A percentile compares a stretch with the other conserved stretches of the same genome.
These are phyloP conservation scores for Zapornia atra DNA, from an alignment of 2,113 vertebrate species.

Conservation along the genomic window DNA sequence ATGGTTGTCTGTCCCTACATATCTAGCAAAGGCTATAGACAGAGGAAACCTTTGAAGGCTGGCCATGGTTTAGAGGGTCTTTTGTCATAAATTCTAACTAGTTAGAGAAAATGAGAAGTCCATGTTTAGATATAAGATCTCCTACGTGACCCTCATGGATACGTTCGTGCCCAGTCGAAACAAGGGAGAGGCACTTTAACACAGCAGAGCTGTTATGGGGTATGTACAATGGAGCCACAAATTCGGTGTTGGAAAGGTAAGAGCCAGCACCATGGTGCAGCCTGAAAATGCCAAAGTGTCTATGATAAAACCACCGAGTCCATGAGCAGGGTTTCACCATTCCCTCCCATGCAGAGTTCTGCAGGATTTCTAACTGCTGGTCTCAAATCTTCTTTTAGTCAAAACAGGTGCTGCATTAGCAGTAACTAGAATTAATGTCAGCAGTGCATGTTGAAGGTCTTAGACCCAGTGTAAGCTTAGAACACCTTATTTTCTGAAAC, in stretches of 20 bases:
- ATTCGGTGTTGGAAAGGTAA: neutral
- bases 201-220: fast-evolving
- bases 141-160: neutral
- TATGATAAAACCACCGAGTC: neutral
- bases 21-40: neutral
- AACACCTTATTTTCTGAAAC: neutral
- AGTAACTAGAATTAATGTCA: neutral
- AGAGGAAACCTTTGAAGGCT: neutral
- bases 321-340: neutral
- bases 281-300: neutral
- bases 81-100: neutral
- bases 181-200: neutral
- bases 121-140: neutral
- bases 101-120: neutral
- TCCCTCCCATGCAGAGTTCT: neutral
- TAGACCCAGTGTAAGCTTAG: neutral
- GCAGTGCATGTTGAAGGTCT: neutral
- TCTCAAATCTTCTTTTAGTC: neutral
- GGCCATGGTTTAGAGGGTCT: neutral
- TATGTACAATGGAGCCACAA: neutral
- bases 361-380: neutral
- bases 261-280: neutral
- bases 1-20: neutral
- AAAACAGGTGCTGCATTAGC: neutral
- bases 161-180: neutral